Conservation (phyloP, 2,888 invertebrate species). For the Zelleria hepariella region DNA sequence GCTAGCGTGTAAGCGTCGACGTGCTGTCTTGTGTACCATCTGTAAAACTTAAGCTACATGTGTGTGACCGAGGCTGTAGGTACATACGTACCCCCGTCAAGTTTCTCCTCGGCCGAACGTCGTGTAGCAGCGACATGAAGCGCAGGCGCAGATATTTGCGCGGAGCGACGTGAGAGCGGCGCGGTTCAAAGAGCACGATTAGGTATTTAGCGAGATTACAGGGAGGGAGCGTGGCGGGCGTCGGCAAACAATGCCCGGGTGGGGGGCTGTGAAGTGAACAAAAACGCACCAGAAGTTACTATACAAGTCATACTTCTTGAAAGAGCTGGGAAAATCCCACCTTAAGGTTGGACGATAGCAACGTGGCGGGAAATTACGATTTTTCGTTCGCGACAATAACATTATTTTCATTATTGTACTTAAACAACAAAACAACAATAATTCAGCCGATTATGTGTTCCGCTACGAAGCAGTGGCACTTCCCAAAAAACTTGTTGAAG, state of each 20-base stretch:
- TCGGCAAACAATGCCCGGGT: constrained; percentile 31
- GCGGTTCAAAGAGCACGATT: constrained; percentile 14
- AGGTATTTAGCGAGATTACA: constrained; percentile 9
- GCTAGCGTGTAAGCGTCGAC: no score
- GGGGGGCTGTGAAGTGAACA: constrained; percentile 11
- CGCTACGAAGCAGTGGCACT: no score
- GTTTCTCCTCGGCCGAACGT: not conserved
- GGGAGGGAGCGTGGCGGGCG: constrained; percentile 5
- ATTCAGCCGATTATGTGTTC: no score
- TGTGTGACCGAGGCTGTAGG: not conserved
- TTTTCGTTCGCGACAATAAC: no score
- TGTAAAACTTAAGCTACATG: not conserved
- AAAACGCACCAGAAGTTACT: not conserved
- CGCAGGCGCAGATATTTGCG: not conserved
- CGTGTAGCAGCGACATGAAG: not conserved
- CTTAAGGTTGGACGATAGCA: no score
- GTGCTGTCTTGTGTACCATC: not conserved
- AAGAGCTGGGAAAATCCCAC: no score
- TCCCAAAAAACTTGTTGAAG: no score
- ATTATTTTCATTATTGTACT: no score
- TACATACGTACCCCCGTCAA: not conserved
- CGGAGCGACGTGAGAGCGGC: not conserved
- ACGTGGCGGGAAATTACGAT: no score
- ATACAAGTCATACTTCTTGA: not conserved
- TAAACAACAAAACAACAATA: no score